Percentiles rank a stretch among this genome's conserved stretches.
Conservation (phyloP, 1,140 invertebrate species). For the Campoletis sonorensis region DNA sequence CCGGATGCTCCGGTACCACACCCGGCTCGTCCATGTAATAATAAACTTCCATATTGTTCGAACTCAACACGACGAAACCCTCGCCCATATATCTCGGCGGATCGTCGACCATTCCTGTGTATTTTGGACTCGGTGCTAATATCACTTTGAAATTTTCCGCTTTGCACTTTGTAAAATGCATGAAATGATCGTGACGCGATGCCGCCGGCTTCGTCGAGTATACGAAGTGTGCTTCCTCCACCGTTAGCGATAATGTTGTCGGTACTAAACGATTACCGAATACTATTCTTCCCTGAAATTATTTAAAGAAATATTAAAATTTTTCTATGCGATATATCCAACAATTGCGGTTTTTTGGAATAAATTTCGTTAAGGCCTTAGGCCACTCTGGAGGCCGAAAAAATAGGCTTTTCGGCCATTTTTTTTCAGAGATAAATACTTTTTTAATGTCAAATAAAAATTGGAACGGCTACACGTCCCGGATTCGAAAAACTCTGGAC, state of each 20-base stretch:
- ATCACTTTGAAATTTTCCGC: slow-evolving; percentile 97
- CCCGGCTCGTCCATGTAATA: slow-evolving; percentile 98
- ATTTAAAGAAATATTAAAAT: background rate
- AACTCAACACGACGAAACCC: slow-evolving; percentile 97
- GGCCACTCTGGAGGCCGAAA: too few species aligned
- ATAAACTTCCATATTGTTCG: slow-evolving; percentile 95
- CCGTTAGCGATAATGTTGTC: slow-evolving; percentile 93
- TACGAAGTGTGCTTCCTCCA: slow-evolving; percentile 96
- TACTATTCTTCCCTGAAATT: slow-evolving; percentile 88
- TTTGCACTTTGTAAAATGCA: slow-evolving; percentile 97
- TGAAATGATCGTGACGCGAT: slow-evolving; percentile 94
- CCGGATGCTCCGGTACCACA: slow-evolving; percentile 91
- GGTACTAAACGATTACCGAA: slow-evolving; percentile 98
- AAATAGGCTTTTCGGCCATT: too few species aligned
- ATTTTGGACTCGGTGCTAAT: slow-evolving; percentile 94
- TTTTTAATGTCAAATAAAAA: too few species aligned
- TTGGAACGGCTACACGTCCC: too few species aligned
- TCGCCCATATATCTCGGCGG: slow-evolving; percentile 98
- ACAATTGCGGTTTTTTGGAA: background rate
- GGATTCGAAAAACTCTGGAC: too few species aligned
- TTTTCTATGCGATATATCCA: background rate
- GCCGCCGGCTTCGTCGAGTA: slow-evolving; percentile 97
- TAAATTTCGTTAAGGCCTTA: background rate
- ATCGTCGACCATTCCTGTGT: slow-evolving; percentile 94
- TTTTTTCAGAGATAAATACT: too few species aligned